These are phyloP conservation scores for Anas platyrhynchos DNA, from an alignment of 2,113 vertebrate species.

Conservation along the genomic window DNA sequence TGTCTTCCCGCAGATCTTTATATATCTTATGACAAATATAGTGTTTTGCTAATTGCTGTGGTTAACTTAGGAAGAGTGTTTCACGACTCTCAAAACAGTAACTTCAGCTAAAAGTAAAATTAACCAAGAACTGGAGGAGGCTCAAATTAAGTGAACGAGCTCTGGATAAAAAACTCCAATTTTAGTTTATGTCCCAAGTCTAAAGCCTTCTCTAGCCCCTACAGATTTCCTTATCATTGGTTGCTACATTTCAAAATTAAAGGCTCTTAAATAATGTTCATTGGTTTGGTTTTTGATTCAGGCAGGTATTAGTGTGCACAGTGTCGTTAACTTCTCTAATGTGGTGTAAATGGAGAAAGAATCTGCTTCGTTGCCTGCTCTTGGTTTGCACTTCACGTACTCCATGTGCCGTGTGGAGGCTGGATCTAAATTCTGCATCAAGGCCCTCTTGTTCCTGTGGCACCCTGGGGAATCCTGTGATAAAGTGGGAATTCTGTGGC, in stretches of 20 bases:
- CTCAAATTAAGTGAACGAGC: background rate
- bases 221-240: background rate
- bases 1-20: background rate
- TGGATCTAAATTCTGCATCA: constrained; percentile 50
- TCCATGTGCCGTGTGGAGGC: background rate
- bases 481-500: constrained; percentile 36
- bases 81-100: background rate
- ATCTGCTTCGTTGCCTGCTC: background rate
- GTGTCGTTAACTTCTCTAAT: background rate
- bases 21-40: background rate
- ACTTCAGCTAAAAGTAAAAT: background rate
- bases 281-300: background rate
- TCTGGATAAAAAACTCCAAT: background rate
- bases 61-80: background rate
- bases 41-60: background rate
- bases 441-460: background rate
- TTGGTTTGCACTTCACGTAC: background rate
- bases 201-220: background rate
- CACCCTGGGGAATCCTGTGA: constrained; percentile 15
- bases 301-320: background rate
- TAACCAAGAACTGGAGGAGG: background rate
- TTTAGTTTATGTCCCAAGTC: background rate
- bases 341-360: background rate
- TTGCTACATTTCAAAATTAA: background rate
- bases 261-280: background rate